Evolutionary conservation across 1,140 invertebrate genomes (phyloP).

Genomic region (Calliopsis andreniformis): DNA sequence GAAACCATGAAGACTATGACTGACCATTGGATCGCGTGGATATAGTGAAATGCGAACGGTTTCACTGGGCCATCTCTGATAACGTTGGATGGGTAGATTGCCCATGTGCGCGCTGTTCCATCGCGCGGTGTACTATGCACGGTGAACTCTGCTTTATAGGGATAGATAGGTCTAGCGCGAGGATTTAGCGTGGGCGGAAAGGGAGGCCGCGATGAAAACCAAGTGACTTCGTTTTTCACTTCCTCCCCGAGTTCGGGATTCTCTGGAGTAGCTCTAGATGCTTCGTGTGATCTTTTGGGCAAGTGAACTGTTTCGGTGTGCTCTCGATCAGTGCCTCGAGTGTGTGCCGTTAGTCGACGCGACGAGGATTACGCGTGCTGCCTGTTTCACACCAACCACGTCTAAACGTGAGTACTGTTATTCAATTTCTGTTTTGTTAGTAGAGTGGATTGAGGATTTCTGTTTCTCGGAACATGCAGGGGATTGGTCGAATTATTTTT

Average conservation of each 20-base stretch:
- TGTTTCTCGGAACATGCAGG: no score
- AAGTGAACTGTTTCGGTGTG: conserved; percentile 54
- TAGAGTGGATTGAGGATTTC: no score
- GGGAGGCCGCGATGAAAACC: conserved; percentile 38
- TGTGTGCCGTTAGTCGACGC: conserved; percentile 40
- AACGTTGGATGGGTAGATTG: not conserved
- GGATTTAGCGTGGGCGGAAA: conserved; percentile 16
- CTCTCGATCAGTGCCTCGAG: conserved; percentile 57
- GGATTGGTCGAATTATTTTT: no score
- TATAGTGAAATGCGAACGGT: not conserved
- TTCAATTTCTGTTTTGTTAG: not conserved
- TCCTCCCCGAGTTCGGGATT: conserved; percentile 6
- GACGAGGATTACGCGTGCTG: conserved; percentile 55
- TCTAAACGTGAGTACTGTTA: conserved; percentile 49
- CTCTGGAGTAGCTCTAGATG: conserved; percentile 54
- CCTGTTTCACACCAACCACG: conserved; percentile 1
- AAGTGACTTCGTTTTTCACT: conserved; percentile 35
- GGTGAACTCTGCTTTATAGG: not conserved
- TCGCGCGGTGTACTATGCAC: not conserved
- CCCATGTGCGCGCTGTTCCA: no score
- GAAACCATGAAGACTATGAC: conserved; percentile 10
- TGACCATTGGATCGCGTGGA: not conserved
- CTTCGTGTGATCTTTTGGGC: conserved; percentile 41
- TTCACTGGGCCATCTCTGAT: not conserved
- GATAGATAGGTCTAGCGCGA: not conserved